phyloP scores from a whole-genome alignment of 2,888 invertebrate species.

The Idaea straminata region DNA sequence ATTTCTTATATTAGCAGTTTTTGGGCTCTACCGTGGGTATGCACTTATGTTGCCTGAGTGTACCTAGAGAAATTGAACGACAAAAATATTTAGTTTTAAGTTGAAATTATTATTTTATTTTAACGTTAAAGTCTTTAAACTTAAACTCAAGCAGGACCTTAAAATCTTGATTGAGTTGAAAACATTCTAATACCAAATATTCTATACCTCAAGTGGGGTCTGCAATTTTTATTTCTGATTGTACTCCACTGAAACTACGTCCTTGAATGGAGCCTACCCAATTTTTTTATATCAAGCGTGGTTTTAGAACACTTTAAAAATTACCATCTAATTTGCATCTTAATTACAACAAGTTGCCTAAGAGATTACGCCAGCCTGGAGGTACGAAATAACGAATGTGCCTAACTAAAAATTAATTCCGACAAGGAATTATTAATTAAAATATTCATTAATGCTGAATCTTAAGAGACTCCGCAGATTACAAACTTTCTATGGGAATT shows the following conservation, averaged over 20 bases:
- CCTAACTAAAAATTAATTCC: conserved; percentile 36
- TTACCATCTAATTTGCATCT: neutral
- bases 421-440: conserved; percentile 49
- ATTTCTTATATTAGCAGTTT: too few relatives aligned
- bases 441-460: conserved; percentile 67
- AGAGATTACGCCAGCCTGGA: conserved; percentile 5
- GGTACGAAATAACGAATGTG: conserved; percentile 26
- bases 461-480: conserved; percentile 25
- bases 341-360: neutral
- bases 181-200: too few relatives aligned
- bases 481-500: neutral
- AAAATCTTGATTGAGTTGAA: too few relatives aligned
- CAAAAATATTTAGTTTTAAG: too few relatives aligned
- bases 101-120: neutral
- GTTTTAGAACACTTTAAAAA: conserved; percentile 12
- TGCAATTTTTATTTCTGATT: too few relatives aligned
- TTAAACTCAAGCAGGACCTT: too few relatives aligned
- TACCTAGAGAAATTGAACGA: too few relatives aligned
- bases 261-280: neutral
- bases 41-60: too few relatives aligned
- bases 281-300: neutral
- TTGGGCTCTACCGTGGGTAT: too few relatives aligned
- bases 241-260: neutral
- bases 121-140: neutral
- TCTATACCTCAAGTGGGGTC: too few relatives aligned